Evolutionary conservation across 2,113 vertebrate genomes (phyloP).

Genomic region (Melanerpes aurifrons): DNA sequence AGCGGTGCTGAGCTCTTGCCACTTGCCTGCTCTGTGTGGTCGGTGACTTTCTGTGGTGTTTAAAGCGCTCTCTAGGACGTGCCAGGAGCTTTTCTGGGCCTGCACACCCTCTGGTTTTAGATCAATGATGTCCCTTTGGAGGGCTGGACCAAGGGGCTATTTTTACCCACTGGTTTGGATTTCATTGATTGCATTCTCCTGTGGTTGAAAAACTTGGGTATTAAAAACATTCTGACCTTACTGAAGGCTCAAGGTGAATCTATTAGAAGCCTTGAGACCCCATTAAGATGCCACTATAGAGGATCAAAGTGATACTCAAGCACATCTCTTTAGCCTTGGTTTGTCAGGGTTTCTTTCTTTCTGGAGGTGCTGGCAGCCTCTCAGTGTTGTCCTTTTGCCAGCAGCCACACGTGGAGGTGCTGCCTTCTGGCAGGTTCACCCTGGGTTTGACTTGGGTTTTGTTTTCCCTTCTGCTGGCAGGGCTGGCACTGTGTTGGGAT

Average conservation of each 20-base stretch:
- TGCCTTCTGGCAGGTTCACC: neutral
- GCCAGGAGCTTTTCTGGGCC: neutral
- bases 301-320: constrained; percentile 2
- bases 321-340: neutral
- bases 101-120: neutral
- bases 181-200: neutral
- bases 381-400: accelerated
- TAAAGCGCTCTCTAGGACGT: accelerated
- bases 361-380: neutral
- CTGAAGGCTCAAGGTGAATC: constrained; percentile 29
- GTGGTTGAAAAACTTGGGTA: neutral
- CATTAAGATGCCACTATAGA: neutral
- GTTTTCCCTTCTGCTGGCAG: neutral
- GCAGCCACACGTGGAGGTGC: accelerated
- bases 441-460: neutral
- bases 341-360: neutral
- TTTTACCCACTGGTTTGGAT: neutral
- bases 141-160: neutral
- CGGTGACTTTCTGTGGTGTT: neutral
- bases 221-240: neutral
- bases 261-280: neutral
- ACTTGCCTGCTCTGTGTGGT: accelerated
- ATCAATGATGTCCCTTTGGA: neutral
- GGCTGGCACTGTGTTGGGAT: neutral
- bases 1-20: neutral